Percentiles rank a stretch among this genome's conserved stretches.
Evolutionary conservation across 2,113 vertebrate genomes (phyloP).

Genomic region (Bucco capensis): DNA sequence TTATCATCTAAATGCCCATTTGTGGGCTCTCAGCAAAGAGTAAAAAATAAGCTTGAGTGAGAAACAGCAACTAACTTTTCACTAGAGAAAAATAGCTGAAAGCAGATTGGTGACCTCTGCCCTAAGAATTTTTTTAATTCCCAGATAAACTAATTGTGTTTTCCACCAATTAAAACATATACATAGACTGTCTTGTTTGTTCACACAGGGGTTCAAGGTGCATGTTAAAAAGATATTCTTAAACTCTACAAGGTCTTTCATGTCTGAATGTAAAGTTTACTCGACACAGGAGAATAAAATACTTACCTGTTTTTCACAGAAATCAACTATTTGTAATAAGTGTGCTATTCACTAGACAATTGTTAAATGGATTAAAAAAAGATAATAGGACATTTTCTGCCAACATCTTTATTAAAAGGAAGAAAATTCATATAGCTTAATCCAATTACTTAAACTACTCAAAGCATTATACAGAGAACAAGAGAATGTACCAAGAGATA

Average conservation of each 20-base stretch:
- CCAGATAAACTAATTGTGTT: not conserved
- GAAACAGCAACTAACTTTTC: not conserved
- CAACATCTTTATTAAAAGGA: conserved; percentile 10
- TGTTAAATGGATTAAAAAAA: conserved; percentile 5
- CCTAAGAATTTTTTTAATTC: not conserved
- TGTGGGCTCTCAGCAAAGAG: not conserved
- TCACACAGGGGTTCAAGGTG: not conserved
- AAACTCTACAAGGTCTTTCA: not conserved
- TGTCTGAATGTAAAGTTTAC: not conserved
- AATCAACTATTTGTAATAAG: not conserved
- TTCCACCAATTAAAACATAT: not conserved
- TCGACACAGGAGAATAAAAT: not conserved
- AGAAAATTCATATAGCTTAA: not conserved
- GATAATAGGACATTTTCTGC: not conserved
- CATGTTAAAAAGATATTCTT: not conserved
- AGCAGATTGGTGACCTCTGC: not conserved
- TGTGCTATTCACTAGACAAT: not conserved
- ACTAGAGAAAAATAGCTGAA: not conserved
- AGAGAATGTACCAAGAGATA: not conserved
- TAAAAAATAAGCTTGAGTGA: not conserved
- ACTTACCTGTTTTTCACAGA: not conserved
- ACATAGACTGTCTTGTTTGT: not conserved
- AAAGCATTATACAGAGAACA: not conserved
- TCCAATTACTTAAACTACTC: not conserved
- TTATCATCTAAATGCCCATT: not conserved